Evolutionary conservation across 1,140 invertebrate species (phyloP).

Genomic region (Penaeus chinensis): DNA sequence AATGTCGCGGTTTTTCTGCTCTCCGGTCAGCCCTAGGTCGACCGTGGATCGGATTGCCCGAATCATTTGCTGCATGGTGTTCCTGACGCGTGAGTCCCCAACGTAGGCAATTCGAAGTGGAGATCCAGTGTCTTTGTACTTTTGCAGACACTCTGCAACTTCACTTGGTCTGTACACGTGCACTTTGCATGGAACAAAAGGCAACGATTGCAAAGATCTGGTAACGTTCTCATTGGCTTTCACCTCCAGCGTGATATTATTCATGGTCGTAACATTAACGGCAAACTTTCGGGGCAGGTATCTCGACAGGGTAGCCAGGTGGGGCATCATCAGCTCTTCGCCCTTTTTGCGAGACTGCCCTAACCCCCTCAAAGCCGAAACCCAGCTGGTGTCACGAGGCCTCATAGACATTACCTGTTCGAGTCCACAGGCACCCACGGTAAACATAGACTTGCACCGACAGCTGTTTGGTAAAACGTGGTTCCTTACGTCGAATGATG

Average conservation of each 20-base stretch:
- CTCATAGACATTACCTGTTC: conserved; percentile 3
- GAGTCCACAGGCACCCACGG: conserved; percentile 47
- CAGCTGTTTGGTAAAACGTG: conserved; percentile 16
- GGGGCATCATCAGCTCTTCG: conserved; percentile 29
- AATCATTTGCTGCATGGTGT: conserved; percentile 44
- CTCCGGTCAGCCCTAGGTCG: conserved; percentile 1
- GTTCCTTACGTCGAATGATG: background rate
- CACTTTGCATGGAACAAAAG: conserved; percentile 37
- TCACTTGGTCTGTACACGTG: conserved; percentile 47
- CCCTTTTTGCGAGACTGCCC: background rate
- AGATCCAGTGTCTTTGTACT: background rate
- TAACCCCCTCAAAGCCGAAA: conserved; percentile 2
- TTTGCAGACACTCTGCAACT: conserved; percentile 5
- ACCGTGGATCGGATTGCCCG: background rate
- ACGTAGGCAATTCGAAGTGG: conserved; percentile 53
- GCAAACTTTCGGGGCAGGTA: conserved; percentile 28
- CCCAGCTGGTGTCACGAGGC: conserved; percentile 20
- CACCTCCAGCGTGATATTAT: background rate
- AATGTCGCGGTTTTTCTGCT: background rate
- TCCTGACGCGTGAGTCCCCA: conserved; percentile 50
- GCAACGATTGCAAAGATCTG: background rate
- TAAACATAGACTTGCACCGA: conserved; percentile 46
- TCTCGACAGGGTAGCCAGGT: conserved; percentile 34
- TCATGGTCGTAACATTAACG: background rate
- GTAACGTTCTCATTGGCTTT: background rate